These are phyloP conservation scores for Grammomys dolichurus DNA, from an alignment of 2,113 vertebrate genomes.

Conservation along the genomic window DNA sequence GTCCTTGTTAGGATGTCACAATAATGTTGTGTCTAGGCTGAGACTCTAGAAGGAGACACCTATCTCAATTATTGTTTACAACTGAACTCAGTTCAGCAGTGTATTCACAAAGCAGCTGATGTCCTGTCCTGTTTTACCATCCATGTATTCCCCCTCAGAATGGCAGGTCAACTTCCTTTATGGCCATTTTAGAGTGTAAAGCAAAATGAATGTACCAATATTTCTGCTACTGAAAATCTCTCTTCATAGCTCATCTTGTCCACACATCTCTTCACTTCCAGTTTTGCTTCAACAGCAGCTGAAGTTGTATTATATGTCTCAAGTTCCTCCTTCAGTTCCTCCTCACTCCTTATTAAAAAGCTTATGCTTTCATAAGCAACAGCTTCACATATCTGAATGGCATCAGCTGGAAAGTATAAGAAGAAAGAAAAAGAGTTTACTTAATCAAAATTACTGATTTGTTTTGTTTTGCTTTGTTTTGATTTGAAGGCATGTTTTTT, in stretches of 20 bases:
- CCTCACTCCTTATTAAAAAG: rapidly evolving
- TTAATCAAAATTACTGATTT: neutral
- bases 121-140: too few species aligned
- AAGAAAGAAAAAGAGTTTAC: neutral
- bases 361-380: rapidly evolving
- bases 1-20: too few species aligned
- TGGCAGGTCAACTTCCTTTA: neutral
- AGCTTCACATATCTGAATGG: rapidly evolving
- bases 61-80: neutral
- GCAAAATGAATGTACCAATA: neutral
- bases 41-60: neutral
- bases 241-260: too few species aligned
- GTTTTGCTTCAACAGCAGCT: neutral
- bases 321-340: rapidly evolving
- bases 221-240: rapidly evolving
- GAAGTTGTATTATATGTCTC: rapidly evolving
- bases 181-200: neutral
- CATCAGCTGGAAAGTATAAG: conserved; percentile 32
- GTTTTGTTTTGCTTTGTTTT: neutral
- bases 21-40: too few species aligned
- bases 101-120: neutral
- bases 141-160: too few species aligned
- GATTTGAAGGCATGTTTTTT: neutral
- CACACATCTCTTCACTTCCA: neutral
- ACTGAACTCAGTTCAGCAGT: neutral